phyloP scores from a whole-genome alignment of 2,113 vertebrate genomes.

The Oncorhynchus gorbuscha region DNA sequence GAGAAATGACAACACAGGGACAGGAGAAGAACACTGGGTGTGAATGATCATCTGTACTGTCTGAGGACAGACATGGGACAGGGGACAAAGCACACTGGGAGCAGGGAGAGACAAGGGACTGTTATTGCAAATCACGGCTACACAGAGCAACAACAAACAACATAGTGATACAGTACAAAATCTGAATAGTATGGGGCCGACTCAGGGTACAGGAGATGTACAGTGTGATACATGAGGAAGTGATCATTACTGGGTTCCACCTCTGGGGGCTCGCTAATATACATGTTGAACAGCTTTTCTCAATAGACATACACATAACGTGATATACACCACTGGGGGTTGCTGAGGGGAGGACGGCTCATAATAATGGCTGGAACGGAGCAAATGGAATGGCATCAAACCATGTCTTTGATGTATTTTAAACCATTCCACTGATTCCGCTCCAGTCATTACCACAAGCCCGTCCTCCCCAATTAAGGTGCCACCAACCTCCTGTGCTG shows the following conservation, averaged over 20 bases:
- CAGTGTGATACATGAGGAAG: neutral
- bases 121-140: slow-evolving; percentile 19
- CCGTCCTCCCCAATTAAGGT: no score
- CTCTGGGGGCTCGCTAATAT: neutral
- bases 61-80: slow-evolving; percentile 52
- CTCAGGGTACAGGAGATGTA: slow-evolving; percentile 2
- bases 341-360: no score
- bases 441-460: no score
- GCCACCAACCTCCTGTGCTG: no score
- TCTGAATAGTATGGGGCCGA: neutral
- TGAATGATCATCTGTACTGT: slow-evolving; percentile 57
- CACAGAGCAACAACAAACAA: slow-evolving; percentile 22
- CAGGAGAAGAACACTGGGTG: slow-evolving; percentile 80
- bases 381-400: no score
- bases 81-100: slow-evolving; percentile 70
- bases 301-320: neutral
- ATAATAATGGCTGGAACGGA: no score
- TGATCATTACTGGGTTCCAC: neutral
- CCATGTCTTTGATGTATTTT: no score
- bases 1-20: slow-evolving; percentile 9
- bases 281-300: neutral
- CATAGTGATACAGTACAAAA: neutral
- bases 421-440: no score
- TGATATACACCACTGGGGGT: neutral
- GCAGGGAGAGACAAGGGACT: slow-evolving; percentile 57